Evolutionary conservation across 1,140 invertebrate species (phyloP).

Genomic region (Lepidurus arcticus): DNA sequence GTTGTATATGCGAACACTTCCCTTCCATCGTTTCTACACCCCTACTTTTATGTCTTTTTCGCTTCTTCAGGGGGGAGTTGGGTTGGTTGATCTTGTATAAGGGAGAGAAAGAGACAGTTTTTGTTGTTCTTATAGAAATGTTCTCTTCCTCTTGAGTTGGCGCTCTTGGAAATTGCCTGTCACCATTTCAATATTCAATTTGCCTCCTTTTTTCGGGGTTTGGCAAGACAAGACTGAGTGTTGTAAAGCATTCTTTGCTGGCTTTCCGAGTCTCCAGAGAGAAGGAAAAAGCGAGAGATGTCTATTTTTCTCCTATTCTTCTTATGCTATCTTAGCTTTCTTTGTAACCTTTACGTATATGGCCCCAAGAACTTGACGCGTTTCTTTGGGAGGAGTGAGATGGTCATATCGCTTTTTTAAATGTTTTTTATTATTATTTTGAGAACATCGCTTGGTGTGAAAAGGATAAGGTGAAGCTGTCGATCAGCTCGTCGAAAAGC

Average conservation of each 20-base stretch:
- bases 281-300: background rate
- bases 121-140: constrained; percentile 22
- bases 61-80: background rate
- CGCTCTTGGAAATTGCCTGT: constrained; percentile 17
- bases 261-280: constrained; percentile 1
- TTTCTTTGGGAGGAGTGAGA: background rate
- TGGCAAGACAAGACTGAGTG: background rate
- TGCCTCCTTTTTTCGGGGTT: background rate
- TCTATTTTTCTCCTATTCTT: constrained; percentile 14
- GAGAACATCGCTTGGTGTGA: background rate
- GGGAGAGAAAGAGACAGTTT: constrained; percentile 15
- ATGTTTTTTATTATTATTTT: background rate
- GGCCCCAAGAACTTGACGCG: background rate
- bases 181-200: constrained; percentile 22
- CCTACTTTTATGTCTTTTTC: background rate
- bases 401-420: background rate
- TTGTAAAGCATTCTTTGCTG: constrained; percentile 19
- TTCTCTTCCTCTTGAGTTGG: constrained; percentile 7
- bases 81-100: background rate
- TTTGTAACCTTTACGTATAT: background rate
- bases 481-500: background rate
- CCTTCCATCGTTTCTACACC: background rate
- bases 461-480: background rate
- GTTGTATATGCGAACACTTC: constrained; percentile 6
- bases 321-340: background rate